Evolutionary conservation across 1,140 invertebrate genomes (phyloP).

Genomic region (Papilio helenus): DNA sequence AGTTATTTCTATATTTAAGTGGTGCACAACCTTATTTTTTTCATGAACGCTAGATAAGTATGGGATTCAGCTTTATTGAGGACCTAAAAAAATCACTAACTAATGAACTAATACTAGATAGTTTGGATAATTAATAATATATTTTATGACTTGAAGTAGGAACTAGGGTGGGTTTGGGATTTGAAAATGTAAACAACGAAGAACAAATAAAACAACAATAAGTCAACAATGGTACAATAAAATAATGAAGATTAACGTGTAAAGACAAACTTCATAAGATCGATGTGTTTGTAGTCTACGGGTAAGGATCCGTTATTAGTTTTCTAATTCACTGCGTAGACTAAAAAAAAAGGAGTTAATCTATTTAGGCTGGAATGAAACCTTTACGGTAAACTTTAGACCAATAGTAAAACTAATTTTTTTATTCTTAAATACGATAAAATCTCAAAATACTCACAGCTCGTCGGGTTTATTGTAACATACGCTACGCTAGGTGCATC

Average conservation of each 20-base stretch:
- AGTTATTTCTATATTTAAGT: slow-evolving; percentile 79
- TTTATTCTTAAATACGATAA: slow-evolving; percentile 81
- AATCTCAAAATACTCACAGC: slow-evolving; percentile 83
- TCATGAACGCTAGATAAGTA: slow-evolving; percentile 80
- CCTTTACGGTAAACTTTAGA: slow-evolving; percentile 72
- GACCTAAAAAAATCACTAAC: slow-evolving; percentile 71
- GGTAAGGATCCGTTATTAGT: slow-evolving; percentile 56
- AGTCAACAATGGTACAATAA: slow-evolving; percentile 47
- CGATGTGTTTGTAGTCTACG: slow-evolving; percentile 54
- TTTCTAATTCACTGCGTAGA: slow-evolving; percentile 62
- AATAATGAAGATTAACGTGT: slow-evolving; percentile 42
- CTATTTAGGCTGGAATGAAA: slow-evolving; percentile 80
- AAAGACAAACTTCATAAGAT: slow-evolving; percentile 52
- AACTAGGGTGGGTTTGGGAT: slow-evolving; percentile 67
- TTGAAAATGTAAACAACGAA: slow-evolving; percentile 53
- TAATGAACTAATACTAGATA: slow-evolving; percentile 72
- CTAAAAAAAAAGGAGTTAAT: slow-evolving; percentile 70
- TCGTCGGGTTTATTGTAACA: slow-evolving; percentile 82
- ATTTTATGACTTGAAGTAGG: slow-evolving; percentile 69
- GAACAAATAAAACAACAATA: slow-evolving; percentile 43
- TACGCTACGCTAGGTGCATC: slow-evolving; percentile 81
- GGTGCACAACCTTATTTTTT: slow-evolving; percentile 82
- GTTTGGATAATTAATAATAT: slow-evolving; percentile 64
- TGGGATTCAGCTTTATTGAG: slow-evolving; percentile 78
- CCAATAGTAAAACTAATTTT: slow-evolving; percentile 78